phyloP scores from a whole-genome alignment of 1,140 invertebrate genomes.

The Solenopsis invicta region DNA sequence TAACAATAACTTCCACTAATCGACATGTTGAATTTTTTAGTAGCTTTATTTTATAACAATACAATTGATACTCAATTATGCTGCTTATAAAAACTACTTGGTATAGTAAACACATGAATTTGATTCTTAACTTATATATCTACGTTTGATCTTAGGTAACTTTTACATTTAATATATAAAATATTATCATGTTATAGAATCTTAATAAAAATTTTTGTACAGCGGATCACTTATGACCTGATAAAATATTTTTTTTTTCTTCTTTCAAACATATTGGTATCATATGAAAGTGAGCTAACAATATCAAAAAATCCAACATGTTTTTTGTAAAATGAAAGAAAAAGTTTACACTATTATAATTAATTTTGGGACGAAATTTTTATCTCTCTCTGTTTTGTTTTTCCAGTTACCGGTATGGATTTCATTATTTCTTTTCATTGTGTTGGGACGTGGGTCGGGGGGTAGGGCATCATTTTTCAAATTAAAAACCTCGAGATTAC shows the following conservation, averaged over 20 bases:
- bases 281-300: background rate
- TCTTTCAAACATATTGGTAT: background rate
- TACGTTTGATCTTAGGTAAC: background rate
- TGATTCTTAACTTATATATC: background rate
- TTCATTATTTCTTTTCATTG: conserved; percentile 8
- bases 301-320: background rate
- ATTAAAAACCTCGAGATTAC: background rate
- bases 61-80: background rate
- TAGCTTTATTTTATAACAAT: background rate
- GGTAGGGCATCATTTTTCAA: background rate
- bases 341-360: conserved; percentile 7
- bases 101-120: background rate
- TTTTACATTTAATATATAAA: background rate
- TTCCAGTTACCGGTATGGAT: background rate
- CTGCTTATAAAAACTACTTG: background rate
- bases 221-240: background rate
- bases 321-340: background rate
- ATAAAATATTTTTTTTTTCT: background rate
- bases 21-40: background rate
- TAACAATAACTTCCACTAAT: background rate
- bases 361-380: background rate
- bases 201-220: background rate
- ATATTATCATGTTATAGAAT: background rate
- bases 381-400: background rate
- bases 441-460: background rate